Evolutionary conservation across 2,113 vertebrate species (phyloP).

Genomic region (Forbesichthys papilliferus): DNA sequence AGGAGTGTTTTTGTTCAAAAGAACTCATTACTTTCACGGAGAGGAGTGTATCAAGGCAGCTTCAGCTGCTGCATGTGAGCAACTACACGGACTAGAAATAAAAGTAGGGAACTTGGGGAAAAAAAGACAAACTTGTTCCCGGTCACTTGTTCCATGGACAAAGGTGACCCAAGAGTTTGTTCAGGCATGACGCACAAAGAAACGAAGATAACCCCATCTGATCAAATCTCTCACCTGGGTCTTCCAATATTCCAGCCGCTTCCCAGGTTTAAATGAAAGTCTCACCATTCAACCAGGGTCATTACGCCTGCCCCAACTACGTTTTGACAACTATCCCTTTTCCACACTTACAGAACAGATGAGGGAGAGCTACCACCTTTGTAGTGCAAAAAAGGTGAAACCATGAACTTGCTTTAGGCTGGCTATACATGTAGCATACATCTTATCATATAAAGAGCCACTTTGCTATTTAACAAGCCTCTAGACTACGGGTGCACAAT

Average conservation of each 20-base stretch:
- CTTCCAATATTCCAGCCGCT: conserved; percentile 30
- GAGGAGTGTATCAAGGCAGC: neutral
- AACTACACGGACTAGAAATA: neutral
- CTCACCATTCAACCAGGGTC: conserved; percentile 20
- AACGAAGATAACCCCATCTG: neutral
- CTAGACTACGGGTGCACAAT: no score
- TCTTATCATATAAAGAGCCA: no score
- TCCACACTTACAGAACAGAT: neutral
- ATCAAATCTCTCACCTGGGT: conserved; percentile 9
- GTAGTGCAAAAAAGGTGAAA: neutral
- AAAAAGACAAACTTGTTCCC: no score
- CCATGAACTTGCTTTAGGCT: neutral
- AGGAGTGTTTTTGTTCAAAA: neutral
- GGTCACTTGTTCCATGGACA: neutral
- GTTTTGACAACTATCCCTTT: neutral
- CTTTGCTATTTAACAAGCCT: no score
- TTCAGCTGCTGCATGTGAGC: neutral
- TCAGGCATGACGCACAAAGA: neutral
- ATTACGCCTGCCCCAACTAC: conserved; percentile 5
- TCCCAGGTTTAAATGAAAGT: conserved; percentile 25
- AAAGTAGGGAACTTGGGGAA: neutral
- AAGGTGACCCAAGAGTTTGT: neutral
- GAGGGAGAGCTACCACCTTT: neutral
- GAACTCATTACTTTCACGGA: neutral
- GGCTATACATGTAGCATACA: neutral